Conservation (phyloP, 2,113 vertebrate genomes). For the Coreoperca whiteheadi region DNA sequence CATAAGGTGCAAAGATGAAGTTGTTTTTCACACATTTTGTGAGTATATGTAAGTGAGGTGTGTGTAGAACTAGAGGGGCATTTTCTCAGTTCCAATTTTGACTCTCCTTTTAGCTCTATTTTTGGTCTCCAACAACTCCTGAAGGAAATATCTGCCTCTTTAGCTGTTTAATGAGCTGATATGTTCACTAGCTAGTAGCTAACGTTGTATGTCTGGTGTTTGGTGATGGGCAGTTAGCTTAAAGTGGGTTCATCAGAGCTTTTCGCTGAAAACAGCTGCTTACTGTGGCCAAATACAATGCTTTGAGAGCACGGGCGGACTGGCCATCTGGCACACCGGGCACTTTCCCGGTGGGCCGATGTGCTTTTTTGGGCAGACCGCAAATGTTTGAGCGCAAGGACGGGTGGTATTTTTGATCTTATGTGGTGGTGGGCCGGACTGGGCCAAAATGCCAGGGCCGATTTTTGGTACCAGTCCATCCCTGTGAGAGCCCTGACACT, state of each 20-base stretch:
- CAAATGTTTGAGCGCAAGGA: too few relatives aligned
- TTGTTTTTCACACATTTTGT: not conserved
- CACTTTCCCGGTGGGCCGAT: too few relatives aligned
- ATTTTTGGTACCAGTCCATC: too few relatives aligned
- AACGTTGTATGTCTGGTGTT: conserved; percentile 2
- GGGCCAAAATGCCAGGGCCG: too few relatives aligned
- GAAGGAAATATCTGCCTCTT: conserved; percentile 9
- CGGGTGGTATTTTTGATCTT: too few relatives aligned
- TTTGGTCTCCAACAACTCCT: conserved; percentile 2
- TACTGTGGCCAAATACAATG: conserved; percentile 1
- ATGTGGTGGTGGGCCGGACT: too few relatives aligned
- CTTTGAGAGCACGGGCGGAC: too few relatives aligned
- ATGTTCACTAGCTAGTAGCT: conserved; percentile 3
- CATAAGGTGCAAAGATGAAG: not conserved
- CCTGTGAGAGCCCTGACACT: not conserved
- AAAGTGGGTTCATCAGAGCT: not conserved
- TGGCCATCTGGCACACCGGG: too few relatives aligned
- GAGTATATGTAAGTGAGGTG: not conserved
- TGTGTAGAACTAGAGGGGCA: not conserved
- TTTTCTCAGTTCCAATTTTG: too few relatives aligned
- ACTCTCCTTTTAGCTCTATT: not conserved
- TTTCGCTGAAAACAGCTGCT: not conserved
- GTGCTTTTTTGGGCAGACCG: too few relatives aligned
- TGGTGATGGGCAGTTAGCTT: conserved; percentile 4
- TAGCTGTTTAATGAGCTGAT: conserved; percentile 3